Conservation (phyloP, 2,888 invertebrate genomes). For the Halictus ligatus region DNA sequence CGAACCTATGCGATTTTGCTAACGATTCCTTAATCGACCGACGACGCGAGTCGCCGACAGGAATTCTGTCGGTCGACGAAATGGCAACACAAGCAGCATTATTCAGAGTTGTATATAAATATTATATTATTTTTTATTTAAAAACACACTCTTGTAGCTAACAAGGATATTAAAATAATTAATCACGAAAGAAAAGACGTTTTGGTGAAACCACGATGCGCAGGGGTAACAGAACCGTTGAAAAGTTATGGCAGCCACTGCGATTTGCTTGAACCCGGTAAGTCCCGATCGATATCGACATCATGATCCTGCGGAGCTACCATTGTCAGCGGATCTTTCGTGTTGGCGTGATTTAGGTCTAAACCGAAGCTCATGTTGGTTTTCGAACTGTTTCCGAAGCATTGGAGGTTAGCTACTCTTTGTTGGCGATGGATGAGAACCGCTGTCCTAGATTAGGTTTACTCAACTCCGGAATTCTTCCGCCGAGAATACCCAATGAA, state of each 20-base stretch:
- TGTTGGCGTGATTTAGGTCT: too few relatives aligned
- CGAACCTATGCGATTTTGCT: not conserved
- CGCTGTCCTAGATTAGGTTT: not conserved
- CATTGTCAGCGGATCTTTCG: too few relatives aligned
- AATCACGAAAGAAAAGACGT: not conserved
- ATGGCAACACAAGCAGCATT: constrained; percentile 1
- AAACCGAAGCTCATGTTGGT: too few relatives aligned
- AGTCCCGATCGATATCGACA: not conserved
- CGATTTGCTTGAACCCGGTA: not conserved
- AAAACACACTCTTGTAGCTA: constrained; percentile 8
- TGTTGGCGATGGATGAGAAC: not conserved
- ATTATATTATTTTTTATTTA: constrained; percentile 15
- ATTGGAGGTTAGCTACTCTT: not conserved
- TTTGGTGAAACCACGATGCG: not conserved
- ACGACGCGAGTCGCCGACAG: not conserved
- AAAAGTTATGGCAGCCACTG: not conserved
- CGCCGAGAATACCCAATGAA: not conserved
- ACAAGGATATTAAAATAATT: constrained; percentile 13
- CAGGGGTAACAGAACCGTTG: not conserved
- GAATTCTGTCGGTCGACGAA: not conserved
- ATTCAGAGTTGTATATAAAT: constrained; percentile 10
- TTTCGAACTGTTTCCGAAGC: not conserved
- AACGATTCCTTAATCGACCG: not conserved
- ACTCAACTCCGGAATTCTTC: not conserved
- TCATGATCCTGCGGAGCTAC: too few relatives aligned